Percentiles rank a stretch among this genome's conserved stretches.
These are phyloP conservation scores for Sarcophaga bullata DNA, from an alignment of 1,140 invertebrate genomes.

Conservation along the genomic window DNA sequence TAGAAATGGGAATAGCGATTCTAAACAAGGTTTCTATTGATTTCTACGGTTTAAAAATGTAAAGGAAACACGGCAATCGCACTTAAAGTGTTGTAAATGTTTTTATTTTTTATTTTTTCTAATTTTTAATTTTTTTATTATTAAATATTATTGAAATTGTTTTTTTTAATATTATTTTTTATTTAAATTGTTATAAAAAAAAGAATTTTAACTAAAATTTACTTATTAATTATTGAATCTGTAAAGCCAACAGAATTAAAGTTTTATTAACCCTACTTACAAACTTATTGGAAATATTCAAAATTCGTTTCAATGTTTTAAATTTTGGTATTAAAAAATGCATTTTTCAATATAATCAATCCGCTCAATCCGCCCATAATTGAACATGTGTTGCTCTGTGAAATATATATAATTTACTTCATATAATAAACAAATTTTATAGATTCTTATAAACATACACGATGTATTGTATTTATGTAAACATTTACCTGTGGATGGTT, in stretches of 20 bases:
- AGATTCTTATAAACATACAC: background rate
- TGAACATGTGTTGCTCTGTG: background rate
- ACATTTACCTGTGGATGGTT: slow-evolving; percentile 36
- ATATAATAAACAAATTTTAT: background rate
- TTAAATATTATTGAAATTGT: too few relatives aligned
- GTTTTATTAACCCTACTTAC: too few relatives aligned
- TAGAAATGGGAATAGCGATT: too few relatives aligned
- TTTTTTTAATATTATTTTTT: background rate
- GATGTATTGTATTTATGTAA: background rate
- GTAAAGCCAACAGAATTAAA: background rate
- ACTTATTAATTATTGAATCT: background rate
- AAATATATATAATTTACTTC: background rate
- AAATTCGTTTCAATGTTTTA: too few relatives aligned
- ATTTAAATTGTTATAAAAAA: background rate
- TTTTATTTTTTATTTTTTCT: slow-evolving; percentile 30
- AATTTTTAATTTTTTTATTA: background rate
- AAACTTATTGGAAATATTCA: too few relatives aligned
- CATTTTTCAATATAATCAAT: too few relatives aligned
- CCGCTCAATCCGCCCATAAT: background rate
- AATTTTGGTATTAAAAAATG: too few relatives aligned
- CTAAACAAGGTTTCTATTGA: too few relatives aligned
- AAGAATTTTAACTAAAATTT: background rate
- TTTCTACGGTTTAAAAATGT: background rate
- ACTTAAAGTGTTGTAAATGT: slow-evolving; percentile 33
- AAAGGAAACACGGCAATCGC: slow-evolving; percentile 16